Evolutionary conservation across 2,888 invertebrate genomes (phyloP), one percentile per base, ranked within the genome.

Genomic region (Drosophila pegasa): DNA sequence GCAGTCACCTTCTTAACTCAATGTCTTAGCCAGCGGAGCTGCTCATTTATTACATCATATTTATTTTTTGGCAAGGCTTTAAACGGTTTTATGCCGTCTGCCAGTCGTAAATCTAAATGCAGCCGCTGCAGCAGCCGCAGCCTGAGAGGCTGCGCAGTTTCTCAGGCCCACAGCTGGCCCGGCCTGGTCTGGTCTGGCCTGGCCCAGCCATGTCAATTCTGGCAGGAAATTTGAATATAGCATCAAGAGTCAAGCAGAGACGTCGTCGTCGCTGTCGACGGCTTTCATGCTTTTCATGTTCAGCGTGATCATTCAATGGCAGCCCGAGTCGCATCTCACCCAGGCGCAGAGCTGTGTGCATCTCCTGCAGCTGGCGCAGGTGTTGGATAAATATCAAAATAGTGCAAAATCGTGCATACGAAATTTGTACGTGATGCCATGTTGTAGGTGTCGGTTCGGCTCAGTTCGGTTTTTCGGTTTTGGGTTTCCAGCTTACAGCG

Each of bases 361-460:
- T 58, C 78, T 72, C 52, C 61, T 45, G 16, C 43, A 67, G 31
- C 57, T 66, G 79, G 88, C 91, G 89, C 90, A 90, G 90, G 91
- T 90, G 90, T 90, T 90, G 90, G 90, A 88, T 90, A 87, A 83
- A 89, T 88, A 88, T 90, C 80, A 71, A 91, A 90, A 90, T 90
- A 90, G 90, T 90, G 91, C 91, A 90, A 91, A 90, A 89, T 91
- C 90, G 90, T 90, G 90, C 89, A 83, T 75, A 78, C 82, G 75
- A 91, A 91, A 90, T 90, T 91, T 90, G 91, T 90, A 91, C 91
- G 91, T 90, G 90, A 91, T 90, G 90, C 88, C 89, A 89, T 88
- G 90, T 87, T 90, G 90, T 91, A 89, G 90, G 91, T 88, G 90
- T 90, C 82, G 80, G 75, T 88, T 43, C 43, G 56, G 58, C 58